Base-by-base conservation (phyloP, 2,113 vertebrate species). In the Oreotragus oreotragus region DNA sequence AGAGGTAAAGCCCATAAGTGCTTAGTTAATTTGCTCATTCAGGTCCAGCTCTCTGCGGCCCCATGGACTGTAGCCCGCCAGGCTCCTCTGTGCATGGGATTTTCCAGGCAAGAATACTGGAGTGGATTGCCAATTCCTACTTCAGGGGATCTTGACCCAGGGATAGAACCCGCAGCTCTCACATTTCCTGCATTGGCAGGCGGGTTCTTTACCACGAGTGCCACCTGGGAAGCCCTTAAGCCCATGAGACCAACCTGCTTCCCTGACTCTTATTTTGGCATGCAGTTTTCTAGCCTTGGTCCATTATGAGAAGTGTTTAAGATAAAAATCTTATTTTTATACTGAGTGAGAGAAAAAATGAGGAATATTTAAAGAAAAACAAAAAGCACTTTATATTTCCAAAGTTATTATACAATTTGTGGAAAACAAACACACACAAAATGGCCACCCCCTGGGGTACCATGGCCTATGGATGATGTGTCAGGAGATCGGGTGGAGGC, bases 321-420 rank as follows among this genome's bases (percentile, higher is more conserved):
- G 49, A 93, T 55, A n/a, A 91, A 85, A 66, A 81, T 77, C 21
- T 91, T 60, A 91, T 76, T 79, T 95, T 90, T 83, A 79, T 77
- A n/a, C 58, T 49, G 55, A 58, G 79, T 43, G 55, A 58, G 83
- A 96, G 57, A 28, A 64, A 76, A 84, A 27, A 80, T 73, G 77
- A 73, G 51, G n/a, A 66, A 66, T 87, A 77, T 39, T 96, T 87
- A 49, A 90, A 88, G 84, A 66, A 95, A 94, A 84, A 57, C 13
- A 47, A 94, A 83, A 86, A 58, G 8, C 5, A 80, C 27, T 88
- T 97, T 36, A 66, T 12, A 55, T 45, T 91, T 73, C n/a, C 80
- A 21, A 12, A 85, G 30, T 90, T 76, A 62, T 77, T 55, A 64
- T 11, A 30, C 8, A 8, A 53, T 83, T 77, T 86, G 21, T 89